Evolutionary conservation across 2,113 vertebrate genomes (phyloP), one percentile per base, ranked within the genome.

Genomic region (Centropristis striata): DNA sequence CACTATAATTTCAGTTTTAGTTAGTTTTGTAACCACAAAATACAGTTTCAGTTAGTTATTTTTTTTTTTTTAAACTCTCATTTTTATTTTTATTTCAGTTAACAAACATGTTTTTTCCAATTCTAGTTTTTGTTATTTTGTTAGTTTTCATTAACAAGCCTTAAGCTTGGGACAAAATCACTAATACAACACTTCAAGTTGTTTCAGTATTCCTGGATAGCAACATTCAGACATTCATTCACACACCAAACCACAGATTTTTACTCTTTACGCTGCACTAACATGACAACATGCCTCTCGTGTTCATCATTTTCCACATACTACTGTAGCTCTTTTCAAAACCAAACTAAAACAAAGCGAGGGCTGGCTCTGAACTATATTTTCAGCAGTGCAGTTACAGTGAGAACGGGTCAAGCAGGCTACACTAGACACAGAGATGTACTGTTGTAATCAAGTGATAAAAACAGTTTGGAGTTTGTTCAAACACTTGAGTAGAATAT

Each of bases 331-430:
- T 36, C 1, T 15, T 71, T 82, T 58, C 41, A 76, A 42, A 78
- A 54, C 39, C n/a, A n/a, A n/a, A n/a, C n/a, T 15, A 21, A 59
- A 50, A 21, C 25, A 72, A 28, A 50, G 16, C 0, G 12, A 1
- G 1, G 42, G 27, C 23, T 61, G 5, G 4, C 0, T 2, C 0
- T 71, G 8, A 9, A 20, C 23, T 57, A 25, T 1, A 46, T 65
- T 46, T 69, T 23, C 11, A 14, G 41, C 41, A 42, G 41, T 42
- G 41, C 42, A 23, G 12, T 36, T 36, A 39, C 55, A 59, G 16
- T 50, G 21, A 37, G 55, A 86, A 88, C 86, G 8, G 10, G 79
- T 75, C 77, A 59, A 81, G 85, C 81, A 63, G 47, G 86, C 42
- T 75, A 8, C 44, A 72, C 61, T 8, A 21, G 28, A 68, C 63